phyloP scores from a whole-genome alignment of 1,140 invertebrate genomes.

The Conus betulinus region DNA sequence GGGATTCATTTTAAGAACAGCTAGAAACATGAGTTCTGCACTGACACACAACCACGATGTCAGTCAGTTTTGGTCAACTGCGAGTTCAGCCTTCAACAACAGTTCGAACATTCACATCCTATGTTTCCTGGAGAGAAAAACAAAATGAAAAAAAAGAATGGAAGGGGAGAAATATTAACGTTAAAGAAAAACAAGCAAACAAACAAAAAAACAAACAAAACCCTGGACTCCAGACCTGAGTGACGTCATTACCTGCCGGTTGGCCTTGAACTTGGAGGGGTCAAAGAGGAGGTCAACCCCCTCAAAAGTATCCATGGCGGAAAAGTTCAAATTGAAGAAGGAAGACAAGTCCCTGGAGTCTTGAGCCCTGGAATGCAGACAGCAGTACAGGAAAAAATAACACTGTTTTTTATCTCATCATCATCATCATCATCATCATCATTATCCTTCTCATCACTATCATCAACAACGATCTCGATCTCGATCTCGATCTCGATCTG shows the following conservation, averaged over 20 bases:
- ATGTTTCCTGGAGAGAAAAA: no score
- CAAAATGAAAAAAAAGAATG: no score
- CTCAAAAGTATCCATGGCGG: constrained; percentile 39
- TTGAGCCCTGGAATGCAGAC: constrained; percentile 20
- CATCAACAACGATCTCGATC: no score
- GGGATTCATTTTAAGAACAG: no score
- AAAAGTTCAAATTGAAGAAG: constrained; percentile 53
- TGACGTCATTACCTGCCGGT: constrained; percentile 43
- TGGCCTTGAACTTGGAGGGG: constrained; percentile 58
- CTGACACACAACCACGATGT: no score
- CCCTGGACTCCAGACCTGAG: not conserved
- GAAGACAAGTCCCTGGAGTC: constrained; percentile 48
- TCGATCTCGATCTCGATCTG: no score
- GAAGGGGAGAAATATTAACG: no score
- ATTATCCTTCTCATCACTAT: not conserved
- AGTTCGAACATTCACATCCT: no score
- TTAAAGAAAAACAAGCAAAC: not conserved
- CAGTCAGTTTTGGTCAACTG: no score
- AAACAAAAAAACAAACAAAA: not conserved
- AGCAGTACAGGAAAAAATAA: not conserved
- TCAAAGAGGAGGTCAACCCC: constrained; percentile 53
- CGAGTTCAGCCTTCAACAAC: no score
- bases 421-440: not conserved
- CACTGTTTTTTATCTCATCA: not conserved
- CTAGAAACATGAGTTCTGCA: no score